A percentile compares a stretch with the other conserved stretches of the same genome.
These are phyloP conservation scores for Emydura subglobosa DNA, from an alignment of 2,113 vertebrate species.

Conservation along the genomic window DNA sequence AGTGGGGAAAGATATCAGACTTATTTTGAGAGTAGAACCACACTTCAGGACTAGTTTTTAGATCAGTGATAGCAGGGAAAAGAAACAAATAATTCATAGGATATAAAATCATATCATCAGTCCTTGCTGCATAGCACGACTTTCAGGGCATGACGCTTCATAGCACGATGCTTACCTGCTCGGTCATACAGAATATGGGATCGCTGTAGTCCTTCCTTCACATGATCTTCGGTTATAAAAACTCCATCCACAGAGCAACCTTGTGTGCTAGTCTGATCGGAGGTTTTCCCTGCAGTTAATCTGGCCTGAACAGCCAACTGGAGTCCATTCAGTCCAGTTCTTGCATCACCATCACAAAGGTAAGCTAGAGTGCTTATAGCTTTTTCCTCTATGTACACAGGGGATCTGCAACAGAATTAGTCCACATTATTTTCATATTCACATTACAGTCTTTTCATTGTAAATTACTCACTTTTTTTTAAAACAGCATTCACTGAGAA, in stretches of 20 bases:
- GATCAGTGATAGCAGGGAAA: not conserved
- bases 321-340: slow-evolving; percentile 90
- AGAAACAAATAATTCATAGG: not conserved
- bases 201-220: slow-evolving; percentile 95
- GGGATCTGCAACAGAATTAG: slow-evolving; percentile 78
- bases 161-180: slow-evolving; percentile 84
- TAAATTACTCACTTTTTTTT: rapidly evolving
- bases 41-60: not conserved
- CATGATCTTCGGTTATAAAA: slow-evolving; percentile 88
- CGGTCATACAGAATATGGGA: slow-evolving; percentile 97
- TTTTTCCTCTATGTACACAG: slow-evolving; percentile 88
- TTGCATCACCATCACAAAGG: slow-evolving; percentile 95
- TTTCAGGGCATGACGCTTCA: no score
- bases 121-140: not conserved
- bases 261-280: slow-evolving; percentile 9
- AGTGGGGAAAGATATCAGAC: no score
- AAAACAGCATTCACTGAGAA: not conserved
- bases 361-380: slow-evolving; percentile 91
- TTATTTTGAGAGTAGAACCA: not conserved
- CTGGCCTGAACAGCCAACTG: slow-evolving; percentile 93
- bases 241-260: slow-evolving; percentile 58
- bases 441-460: not conserved
- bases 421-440: not conserved
- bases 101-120: not conserved
- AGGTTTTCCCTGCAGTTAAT: slow-evolving; percentile 68